Evolutionary conservation across 2,113 vertebrate genomes (phyloP).

Genomic region (Bostrychus sinensis): DNA sequence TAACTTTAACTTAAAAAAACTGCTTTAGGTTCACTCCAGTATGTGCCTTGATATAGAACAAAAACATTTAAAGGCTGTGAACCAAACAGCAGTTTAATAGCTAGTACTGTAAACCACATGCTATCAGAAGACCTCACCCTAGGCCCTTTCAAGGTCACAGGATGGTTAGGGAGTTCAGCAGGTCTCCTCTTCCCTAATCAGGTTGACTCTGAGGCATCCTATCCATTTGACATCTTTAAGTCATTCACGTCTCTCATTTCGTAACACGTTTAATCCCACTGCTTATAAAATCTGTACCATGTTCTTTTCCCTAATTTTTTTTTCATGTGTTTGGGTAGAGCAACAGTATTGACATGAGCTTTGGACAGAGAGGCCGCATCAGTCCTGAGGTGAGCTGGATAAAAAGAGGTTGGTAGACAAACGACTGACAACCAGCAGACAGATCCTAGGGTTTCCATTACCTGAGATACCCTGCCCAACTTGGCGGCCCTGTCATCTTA

Average conservation of each 20-base stretch:
- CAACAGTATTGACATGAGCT: conserved; percentile 10
- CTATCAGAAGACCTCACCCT: conserved; percentile 1
- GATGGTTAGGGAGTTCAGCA: neutral
- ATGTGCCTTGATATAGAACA: too few species aligned
- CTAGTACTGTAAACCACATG: neutral
- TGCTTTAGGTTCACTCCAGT: too few species aligned
- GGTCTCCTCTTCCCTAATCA: conserved; percentile 14
- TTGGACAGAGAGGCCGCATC: conserved; percentile 32
- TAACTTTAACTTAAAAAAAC: too few species aligned
- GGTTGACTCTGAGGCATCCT: conserved; percentile 25
- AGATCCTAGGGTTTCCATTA: conserved; percentile 72
- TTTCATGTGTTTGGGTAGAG: neutral
- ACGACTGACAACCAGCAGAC: conserved; percentile 68
- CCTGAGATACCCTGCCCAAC: conserved; percentile 56
- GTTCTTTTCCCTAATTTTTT: conserved; percentile 16
- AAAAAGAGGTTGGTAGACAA: conserved; percentile 44
- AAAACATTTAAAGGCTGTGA: neutral
- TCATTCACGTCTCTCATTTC: conserved; percentile 13
- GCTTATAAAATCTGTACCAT: neutral
- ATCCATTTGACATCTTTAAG: conserved; percentile 25
- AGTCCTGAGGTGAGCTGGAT: conserved; percentile 46
- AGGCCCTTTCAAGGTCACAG: neutral
- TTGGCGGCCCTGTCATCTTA: conserved; percentile 66
- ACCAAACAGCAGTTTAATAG: neutral
- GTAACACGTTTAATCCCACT: neutral